These are phyloP conservation scores for Malurus cyaneus DNA, from an alignment of 2,113 vertebrate species.

Conservation along the genomic window DNA sequence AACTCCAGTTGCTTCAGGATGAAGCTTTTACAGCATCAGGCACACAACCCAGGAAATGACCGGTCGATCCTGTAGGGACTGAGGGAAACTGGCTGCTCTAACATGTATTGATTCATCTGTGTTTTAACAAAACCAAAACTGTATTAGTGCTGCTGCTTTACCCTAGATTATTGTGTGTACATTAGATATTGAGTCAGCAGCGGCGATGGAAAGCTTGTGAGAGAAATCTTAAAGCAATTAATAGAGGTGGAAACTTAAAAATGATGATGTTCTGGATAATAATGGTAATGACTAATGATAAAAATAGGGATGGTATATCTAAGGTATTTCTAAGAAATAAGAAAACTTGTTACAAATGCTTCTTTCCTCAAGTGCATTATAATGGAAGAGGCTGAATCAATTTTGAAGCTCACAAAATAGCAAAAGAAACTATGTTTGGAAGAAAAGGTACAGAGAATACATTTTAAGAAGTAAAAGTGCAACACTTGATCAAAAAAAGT, in stretches of 20 bases:
- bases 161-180: background rate
- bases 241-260: background rate
- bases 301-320: background rate
- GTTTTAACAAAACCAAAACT: background rate
- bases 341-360: background rate
- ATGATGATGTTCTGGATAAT: background rate
- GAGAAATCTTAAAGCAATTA: background rate
- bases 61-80: background rate
- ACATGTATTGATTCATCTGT: background rate
- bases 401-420: background rate
- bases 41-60: background rate
- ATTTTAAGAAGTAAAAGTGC: background rate
- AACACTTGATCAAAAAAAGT: background rate
- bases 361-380: background rate
- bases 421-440: background rate
- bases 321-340: background rate
- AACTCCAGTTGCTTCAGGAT: background rate
- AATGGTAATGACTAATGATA: background rate
- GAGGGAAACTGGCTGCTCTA: background rate
- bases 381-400: background rate
- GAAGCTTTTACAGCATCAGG: background rate
- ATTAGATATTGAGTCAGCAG: background rate
- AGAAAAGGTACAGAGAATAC: background rate
- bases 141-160: constrained; percentile 4
- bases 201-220: background rate